phyloP scores from a whole-genome alignment of 2,113 vertebrate genomes.

The western clawed frog (Xenopus tropicalis) region DNA sequence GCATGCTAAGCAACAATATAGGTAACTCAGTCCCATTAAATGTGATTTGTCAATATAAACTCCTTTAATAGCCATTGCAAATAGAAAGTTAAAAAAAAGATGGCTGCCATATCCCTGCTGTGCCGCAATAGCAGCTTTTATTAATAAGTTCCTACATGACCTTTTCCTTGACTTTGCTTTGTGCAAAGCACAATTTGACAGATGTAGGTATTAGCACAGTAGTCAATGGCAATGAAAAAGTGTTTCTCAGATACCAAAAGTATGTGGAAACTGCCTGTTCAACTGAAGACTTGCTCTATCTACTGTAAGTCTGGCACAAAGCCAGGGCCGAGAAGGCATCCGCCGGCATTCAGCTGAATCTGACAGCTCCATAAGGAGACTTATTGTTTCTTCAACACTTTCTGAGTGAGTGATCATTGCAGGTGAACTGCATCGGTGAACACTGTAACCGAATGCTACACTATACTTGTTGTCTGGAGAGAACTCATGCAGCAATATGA shows the following conservation, averaged over 20 bases:
- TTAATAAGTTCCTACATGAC: no score
- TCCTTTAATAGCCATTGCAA: no score
- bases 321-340: slow-evolving; percentile 10
- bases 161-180: background rate
- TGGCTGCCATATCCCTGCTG: no score
- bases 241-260: slow-evolving; percentile 10
- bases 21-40: no score
- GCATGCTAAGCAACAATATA: no score
- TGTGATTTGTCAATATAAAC: no score
- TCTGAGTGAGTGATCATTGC: slow-evolving; percentile 28
- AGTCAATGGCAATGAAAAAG: slow-evolving; percentile 20
- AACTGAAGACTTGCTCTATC: slow-evolving; percentile 12
- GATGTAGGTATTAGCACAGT: background rate
- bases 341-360: slow-evolving; percentile 39
- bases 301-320: slow-evolving; percentile 8
- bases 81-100: no score
- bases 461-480: slow-evolving; percentile 13
- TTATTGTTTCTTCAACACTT: slow-evolving; percentile 33
- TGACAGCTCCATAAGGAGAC: slow-evolving; percentile 39
- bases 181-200: background rate
- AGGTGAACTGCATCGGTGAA: slow-evolving; percentile 35
- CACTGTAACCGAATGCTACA: slow-evolving; percentile 22
- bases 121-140: no score
- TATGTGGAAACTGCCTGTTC: slow-evolving; percentile 21
- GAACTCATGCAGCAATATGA: background rate